phyloP scores from a whole-genome alignment of 2,113 vertebrate species.

The Elgaria multicarinata region DNA sequence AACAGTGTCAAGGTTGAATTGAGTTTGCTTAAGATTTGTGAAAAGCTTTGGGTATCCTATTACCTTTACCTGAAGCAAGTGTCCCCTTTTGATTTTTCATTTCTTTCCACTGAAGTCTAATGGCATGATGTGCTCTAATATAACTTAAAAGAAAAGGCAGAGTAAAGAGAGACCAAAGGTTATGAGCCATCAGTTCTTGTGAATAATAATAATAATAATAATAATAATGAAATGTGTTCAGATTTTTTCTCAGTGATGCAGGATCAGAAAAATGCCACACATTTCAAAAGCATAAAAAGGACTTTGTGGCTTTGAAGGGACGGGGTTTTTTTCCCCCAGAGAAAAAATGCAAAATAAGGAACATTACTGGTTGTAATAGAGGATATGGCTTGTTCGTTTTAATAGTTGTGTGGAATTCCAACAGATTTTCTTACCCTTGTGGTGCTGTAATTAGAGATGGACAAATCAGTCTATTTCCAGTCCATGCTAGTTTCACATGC shows the following conservation, averaged over 20 bases:
- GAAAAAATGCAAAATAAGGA: slow-evolving; percentile 1
- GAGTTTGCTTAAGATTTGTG: slow-evolving; percentile 19
- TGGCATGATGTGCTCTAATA: background rate
- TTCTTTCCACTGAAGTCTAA: slow-evolving; percentile 13
- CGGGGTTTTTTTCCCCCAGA: background rate
- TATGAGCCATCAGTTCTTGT: background rate
- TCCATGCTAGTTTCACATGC: too few species aligned
- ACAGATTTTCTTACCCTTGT: background rate
- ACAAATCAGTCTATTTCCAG: too few species aligned
- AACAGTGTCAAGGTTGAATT: background rate
- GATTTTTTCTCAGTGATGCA: background rate
- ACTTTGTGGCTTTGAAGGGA: background rate
- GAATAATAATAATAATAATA: background rate
- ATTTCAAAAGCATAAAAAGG: slow-evolving; percentile 13
- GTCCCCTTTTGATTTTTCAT: slow-evolving; percentile 8
- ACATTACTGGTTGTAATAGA: background rate
- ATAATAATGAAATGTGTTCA: background rate
- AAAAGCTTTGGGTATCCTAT: background rate
- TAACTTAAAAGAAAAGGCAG: slow-evolving; percentile 19
- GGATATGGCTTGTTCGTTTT: background rate
- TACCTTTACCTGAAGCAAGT: slow-evolving; percentile 14
- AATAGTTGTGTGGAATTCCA: background rate
- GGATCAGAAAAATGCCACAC: slow-evolving; percentile 17
- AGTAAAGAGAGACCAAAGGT: slow-evolving; percentile 17
- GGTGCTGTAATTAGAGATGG: background rate